phyloP scores from a whole-genome alignment of 2,888 invertebrate genomes.

The Camponotus fellah region DNA sequence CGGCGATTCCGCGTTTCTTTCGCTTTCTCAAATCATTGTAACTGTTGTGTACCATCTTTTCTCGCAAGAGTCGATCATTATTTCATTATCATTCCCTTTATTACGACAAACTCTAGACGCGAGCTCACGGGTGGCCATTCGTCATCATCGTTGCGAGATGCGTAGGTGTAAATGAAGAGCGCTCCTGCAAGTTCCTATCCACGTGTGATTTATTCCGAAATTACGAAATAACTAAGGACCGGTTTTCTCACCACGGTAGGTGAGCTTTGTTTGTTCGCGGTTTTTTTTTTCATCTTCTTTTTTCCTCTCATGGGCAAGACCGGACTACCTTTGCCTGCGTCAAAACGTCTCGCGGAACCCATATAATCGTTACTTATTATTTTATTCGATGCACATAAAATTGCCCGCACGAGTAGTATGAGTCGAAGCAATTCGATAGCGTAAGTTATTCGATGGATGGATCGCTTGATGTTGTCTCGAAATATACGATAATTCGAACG shows the following conservation, averaged over 20 bases:
- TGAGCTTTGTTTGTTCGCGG: constrained; percentile 27
- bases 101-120: constrained; percentile 42
- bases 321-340: constrained; percentile 26
- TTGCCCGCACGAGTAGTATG: neutral
- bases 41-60: constrained; percentile 63
- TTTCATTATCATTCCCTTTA: constrained; percentile 70
- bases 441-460: neutral
- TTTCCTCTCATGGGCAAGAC: constrained; percentile 5
- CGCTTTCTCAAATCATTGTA: constrained; percentile 64
- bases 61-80: constrained; percentile 61
- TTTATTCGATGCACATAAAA: constrained; percentile 25
- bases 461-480: neutral
- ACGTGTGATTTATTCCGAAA: constrained; percentile 12
- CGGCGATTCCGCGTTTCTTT: constrained; percentile 60
- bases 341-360: constrained; percentile 46
- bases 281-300: constrained; percentile 20
- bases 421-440: constrained; percentile 29
- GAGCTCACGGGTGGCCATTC: constrained; percentile 46
- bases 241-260: constrained; percentile 20
- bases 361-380: constrained; percentile 43
- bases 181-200: constrained; percentile 32
- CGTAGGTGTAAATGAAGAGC: constrained; percentile 63
- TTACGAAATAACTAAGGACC: constrained; percentile 46
- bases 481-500: neutral
- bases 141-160: constrained; percentile 14